Base-by-base conservation (phyloP, 2,113 vertebrate genomes). In the Chionodraco myersi region DNA sequence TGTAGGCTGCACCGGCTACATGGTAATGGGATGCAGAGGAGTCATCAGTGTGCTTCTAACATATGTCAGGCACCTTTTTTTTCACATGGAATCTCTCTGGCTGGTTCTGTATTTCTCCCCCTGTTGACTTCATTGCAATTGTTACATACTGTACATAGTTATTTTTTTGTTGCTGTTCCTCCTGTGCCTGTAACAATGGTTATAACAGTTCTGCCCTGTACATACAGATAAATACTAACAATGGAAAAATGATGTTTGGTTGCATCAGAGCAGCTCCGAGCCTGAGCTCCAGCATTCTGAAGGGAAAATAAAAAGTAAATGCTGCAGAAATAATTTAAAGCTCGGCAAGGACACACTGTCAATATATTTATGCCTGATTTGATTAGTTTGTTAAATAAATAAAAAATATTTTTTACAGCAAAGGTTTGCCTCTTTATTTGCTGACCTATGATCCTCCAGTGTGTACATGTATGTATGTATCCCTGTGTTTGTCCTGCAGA, bases 11-110 rank as follows among this genome's bases (percentile, higher is more conserved):
- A 6, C 56, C 18, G 51, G 65, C 16, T 54, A 57, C 41, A 21
- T 62, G 53, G 59, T 78, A 74, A 69, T 73, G 75, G 36, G 52
- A 63, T 70, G 23, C 47, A 49, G 76, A 73, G 81, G 82, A 87
- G 77, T 76, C 59, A 48, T 82, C 84, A 30, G 66, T 13, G 12
- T n/a, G 53, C 10, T 47, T 53, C 41, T 59, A 7, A 75, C 58
- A 11, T 23, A 26, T 49, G 54, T n/a, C 41, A 53, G 75, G n/a
- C 26, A 0, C 23, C 54, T 62, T 65, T n/a, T 65, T 48, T 9
- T 26, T 30, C 30, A 48, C 10, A 47, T 73, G 18, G 23, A 54
- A 49, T 11, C 71, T 7, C 72, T 52, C 36, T 10, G 3, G 49
- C 18, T 54, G 1, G 5, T 61, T 49, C 56, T 18, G 36, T n/a